A percentile compares a stretch with the other conserved stretches of the same genome.
Conservation (phyloP, 2,888 invertebrate genomes). For the Thyatira batis region DNA sequence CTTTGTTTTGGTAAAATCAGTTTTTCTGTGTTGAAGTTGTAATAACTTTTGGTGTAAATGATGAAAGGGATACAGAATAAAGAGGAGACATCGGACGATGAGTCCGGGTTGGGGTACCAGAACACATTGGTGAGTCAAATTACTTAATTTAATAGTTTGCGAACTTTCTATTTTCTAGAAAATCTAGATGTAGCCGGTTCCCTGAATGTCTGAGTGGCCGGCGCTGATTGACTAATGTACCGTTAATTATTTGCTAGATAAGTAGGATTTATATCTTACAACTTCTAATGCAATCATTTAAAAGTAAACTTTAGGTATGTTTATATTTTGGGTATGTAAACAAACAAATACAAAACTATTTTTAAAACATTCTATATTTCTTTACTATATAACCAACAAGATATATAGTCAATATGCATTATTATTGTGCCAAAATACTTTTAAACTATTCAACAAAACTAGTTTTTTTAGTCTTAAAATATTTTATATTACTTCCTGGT, state of each 20-base stretch:
- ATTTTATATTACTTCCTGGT: too few relatives aligned
- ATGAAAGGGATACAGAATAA: slow-evolving; percentile 66
- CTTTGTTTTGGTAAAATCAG: slow-evolving; percentile 58
- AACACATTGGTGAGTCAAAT: slow-evolving; percentile 84
- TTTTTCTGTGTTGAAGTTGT: slow-evolving; percentile 50
- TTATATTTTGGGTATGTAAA: too few relatives aligned
- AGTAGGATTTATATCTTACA: neutral
- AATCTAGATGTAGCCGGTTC: slow-evolving; percentile 27
- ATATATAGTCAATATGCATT: too few relatives aligned
- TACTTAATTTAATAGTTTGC: slow-evolving; percentile 9
- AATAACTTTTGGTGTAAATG: slow-evolving; percentile 40
- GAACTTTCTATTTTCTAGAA: slow-evolving; percentile 67
- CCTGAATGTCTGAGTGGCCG: slow-evolving; percentile 3
- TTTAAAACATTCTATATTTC: too few relatives aligned
- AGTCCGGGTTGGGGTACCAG: slow-evolving; percentile 86
- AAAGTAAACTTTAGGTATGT: too few relatives aligned
- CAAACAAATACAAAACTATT: too few relatives aligned
- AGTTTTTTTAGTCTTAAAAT: too few relatives aligned
- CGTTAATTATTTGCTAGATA: neutral
- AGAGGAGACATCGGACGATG: slow-evolving; percentile 81
- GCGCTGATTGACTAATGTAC: neutral
- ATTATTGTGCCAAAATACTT: too few relatives aligned
- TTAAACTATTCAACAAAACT: too few relatives aligned
- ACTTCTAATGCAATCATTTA: neutral
- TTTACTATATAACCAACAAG: too few relatives aligned